These are phyloP conservation scores for Lophura nycthemera DNA, from an alignment of 2,113 vertebrate species.

Conservation along the genomic window DNA sequence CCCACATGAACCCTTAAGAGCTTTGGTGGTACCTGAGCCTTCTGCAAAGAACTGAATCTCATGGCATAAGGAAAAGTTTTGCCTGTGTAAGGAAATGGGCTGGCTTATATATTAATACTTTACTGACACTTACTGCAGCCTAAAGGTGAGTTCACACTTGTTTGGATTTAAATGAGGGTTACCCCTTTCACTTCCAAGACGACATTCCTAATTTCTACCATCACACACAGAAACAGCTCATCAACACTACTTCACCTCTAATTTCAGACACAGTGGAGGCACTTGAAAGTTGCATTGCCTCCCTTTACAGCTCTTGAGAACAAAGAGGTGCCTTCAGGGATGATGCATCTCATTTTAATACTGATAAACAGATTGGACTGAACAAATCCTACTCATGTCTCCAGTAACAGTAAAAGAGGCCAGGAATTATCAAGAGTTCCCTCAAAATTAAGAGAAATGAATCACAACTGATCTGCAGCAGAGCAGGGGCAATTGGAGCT, in stretches of 20 bases:
- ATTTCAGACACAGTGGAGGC: neutral
- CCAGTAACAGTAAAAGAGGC: neutral
- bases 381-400: neutral
- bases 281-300: neutral
- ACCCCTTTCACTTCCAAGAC: neutral
- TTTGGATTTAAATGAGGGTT: conserved; percentile 37
- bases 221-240: neutral
- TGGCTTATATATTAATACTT: neutral
- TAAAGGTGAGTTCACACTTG: conserved; percentile 1
- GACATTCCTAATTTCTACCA: neutral
- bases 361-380: neutral
- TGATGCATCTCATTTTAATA: neutral
- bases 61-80: neutral
- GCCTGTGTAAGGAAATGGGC: neutral
- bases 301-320: neutral
- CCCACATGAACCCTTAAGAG: neutral
- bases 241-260: neutral
- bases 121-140: neutral
- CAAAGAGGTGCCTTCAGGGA: neutral
- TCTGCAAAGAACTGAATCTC: neutral
- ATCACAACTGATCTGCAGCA: neutral
- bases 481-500: rapidly evolving
- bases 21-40: neutral
- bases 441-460: neutral
- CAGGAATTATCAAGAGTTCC: neutral